Evolutionary conservation across 2,888 invertebrate species (phyloP).

Genomic region (Clivina fossor): DNA sequence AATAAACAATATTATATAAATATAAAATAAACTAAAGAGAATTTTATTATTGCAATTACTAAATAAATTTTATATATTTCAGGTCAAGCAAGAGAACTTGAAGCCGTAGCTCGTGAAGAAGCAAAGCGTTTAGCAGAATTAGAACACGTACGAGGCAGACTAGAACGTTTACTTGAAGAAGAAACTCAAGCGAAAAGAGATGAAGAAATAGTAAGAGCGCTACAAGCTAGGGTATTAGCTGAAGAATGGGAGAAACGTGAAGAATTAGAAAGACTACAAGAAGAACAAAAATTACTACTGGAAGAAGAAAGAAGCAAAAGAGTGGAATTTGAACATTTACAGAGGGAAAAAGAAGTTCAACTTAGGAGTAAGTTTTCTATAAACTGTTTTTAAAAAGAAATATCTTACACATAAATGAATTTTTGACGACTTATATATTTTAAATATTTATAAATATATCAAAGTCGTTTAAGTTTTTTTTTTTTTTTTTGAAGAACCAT

Average conservation of each 20-base stretch:
- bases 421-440: too few species aligned
- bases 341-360: constrained; percentile 70
- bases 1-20: too few species aligned
- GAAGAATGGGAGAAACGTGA: constrained; percentile 85
- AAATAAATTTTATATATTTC: too few species aligned
- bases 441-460: too few species aligned
- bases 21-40: too few species aligned
- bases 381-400: too few species aligned
- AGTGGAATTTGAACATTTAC: constrained; percentile 71
- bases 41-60: constrained; percentile 49
- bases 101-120: constrained; percentile 70
- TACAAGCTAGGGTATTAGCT: constrained; percentile 72
- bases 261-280: constrained; percentile 76
- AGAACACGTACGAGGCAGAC: constrained; percentile 67
- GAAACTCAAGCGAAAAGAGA: constrained; percentile 83
- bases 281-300: constrained; percentile 71
- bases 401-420: too few species aligned
- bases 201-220: constrained; percentile 75
- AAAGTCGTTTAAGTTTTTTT: too few species aligned
- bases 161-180: constrained; percentile 74
- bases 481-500: too few species aligned
- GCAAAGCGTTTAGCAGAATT: constrained; percentile 72
- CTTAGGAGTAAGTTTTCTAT: constrained; percentile 59
- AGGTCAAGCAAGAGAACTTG: constrained; percentile 65
- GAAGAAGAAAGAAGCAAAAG: constrained; percentile 75